A percentile compares a stretch with the other conserved stretches of the same genome.
Evolutionary conservation across 2,797 vertebrate genomes (phyloP).

Genomic region (Enteromius thamalakanensis): DNA sequence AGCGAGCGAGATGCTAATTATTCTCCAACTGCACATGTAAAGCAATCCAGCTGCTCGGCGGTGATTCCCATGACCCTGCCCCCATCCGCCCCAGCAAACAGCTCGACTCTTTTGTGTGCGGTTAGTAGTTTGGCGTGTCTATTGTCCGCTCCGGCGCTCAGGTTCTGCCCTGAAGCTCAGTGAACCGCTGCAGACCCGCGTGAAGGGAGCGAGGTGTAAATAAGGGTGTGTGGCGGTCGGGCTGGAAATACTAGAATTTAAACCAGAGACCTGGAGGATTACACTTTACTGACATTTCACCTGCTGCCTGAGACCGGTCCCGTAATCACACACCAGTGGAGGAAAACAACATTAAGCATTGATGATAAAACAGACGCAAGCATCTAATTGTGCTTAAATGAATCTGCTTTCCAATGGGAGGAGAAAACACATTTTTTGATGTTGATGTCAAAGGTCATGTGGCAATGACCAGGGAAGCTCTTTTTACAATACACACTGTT

Average conservation of each 20-base stretch:
- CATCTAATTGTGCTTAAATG: not conserved
- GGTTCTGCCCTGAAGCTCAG: slow-evolving; percentile 77
- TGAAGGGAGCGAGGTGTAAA: slow-evolving; percentile 25
- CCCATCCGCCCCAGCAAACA: slow-evolving; percentile 46
- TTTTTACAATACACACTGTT: not conserved
- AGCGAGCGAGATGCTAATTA: slow-evolving; percentile 76
- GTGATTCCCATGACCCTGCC: slow-evolving; percentile 77
- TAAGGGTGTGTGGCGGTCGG: slow-evolving; percentile 12
- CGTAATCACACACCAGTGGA: not conserved
- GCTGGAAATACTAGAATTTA: slow-evolving; percentile 25
- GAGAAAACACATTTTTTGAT: not conserved
- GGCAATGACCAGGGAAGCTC: not conserved
- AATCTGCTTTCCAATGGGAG: not conserved
- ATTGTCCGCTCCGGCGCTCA: slow-evolving; percentile 76
- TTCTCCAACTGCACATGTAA: slow-evolving; percentile 78
- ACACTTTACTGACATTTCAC: not conserved
- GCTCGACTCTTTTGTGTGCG: slow-evolving; percentile 76
- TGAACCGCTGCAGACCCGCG: slow-evolving; percentile 20
- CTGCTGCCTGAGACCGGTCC: not conserved
- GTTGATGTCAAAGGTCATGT: not conserved
- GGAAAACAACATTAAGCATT: not conserved
- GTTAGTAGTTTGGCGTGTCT: slow-evolving; percentile 77
- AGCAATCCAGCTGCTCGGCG: slow-evolving; percentile 81
- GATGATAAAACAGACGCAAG: not conserved
- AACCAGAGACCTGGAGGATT: not conserved